Conservation (phyloP, 1,140 invertebrate genomes). For the Triops longicaudatus region DNA sequence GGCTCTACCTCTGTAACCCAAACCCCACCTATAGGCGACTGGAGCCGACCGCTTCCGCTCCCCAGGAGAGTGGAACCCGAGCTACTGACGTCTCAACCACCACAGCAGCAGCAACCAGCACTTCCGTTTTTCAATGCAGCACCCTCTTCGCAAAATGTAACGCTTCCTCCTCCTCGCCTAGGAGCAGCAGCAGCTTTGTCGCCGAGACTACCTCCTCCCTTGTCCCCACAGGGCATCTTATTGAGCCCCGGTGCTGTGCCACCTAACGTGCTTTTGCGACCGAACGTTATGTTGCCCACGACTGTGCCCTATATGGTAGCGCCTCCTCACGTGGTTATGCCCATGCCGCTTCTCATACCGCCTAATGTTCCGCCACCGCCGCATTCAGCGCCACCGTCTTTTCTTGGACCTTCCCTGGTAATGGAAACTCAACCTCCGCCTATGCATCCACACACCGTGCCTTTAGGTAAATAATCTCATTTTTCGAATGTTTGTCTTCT, state of each 20-base stretch:
- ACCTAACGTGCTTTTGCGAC: neutral
- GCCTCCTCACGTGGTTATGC: neutral
- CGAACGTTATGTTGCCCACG: neutral
- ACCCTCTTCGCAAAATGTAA: neutral
- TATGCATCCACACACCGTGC: constrained; percentile 10
- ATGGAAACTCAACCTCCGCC: neutral
- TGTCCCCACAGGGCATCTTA: neutral
- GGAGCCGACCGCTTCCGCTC: neutral
- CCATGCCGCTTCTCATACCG: neutral
- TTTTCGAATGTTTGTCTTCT: neutral
- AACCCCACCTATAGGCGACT: neutral
- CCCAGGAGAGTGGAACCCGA: neutral
- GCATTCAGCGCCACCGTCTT: neutral
- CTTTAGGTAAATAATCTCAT: neutral
- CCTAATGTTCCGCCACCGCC: neutral
- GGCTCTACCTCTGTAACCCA: neutral
- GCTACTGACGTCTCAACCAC: too few relatives aligned
- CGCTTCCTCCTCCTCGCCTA: neutral
- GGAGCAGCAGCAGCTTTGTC: neutral
- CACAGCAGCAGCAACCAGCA: neutral
- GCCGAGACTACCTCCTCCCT: neutral
- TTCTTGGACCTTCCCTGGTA: neutral
- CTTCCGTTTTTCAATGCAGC: neutral
- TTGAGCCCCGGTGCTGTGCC: neutral
- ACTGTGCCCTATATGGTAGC: neutral